Evolutionary conservation across 2,113 vertebrate species (phyloP).

Genomic region (Penelope pileata): DNA sequence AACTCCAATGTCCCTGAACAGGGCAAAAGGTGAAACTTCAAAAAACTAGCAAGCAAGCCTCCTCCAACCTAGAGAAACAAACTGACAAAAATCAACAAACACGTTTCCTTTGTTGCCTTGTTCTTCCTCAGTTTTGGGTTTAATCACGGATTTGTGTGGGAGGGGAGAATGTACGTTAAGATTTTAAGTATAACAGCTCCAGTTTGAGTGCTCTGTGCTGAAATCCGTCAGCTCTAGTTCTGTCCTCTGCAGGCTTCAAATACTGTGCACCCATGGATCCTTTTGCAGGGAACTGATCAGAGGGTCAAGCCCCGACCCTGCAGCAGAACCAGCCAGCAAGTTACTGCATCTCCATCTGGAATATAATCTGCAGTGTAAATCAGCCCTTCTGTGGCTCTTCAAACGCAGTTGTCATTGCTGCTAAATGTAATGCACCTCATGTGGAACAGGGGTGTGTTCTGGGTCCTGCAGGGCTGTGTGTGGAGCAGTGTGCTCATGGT

Average conservation of each 20-base stretch:
- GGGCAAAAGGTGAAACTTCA: background rate
- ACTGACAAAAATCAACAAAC: background rate
- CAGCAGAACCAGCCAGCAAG: background rate
- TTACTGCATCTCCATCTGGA: background rate
- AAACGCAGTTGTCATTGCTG: background rate
- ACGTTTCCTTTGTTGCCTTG: conserved; percentile 9
- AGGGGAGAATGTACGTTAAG: background rate
- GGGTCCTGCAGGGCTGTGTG: background rate
- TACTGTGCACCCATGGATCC: background rate
- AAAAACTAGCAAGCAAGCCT: background rate
- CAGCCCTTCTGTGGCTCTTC: background rate
- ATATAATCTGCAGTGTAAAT: background rate
- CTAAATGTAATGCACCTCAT: background rate
- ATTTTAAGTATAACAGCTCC: conserved; percentile 21
- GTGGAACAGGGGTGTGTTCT: background rate
- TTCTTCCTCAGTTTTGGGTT: conserved; percentile 15
- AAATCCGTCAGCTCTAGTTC: background rate
- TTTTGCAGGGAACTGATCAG: background rate
- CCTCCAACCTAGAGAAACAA: background rate
- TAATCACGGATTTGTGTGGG: conserved; percentile 31
- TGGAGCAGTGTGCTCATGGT: rapidly evolving
- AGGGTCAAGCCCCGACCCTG: background rate
- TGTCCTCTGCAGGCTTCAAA: conserved; percentile 23
- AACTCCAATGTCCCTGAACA: background rate
- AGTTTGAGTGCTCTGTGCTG: background rate